Base-by-base conservation (phyloP, 2,113 vertebrate species). In the Artemisiospiza belli region DNA sequence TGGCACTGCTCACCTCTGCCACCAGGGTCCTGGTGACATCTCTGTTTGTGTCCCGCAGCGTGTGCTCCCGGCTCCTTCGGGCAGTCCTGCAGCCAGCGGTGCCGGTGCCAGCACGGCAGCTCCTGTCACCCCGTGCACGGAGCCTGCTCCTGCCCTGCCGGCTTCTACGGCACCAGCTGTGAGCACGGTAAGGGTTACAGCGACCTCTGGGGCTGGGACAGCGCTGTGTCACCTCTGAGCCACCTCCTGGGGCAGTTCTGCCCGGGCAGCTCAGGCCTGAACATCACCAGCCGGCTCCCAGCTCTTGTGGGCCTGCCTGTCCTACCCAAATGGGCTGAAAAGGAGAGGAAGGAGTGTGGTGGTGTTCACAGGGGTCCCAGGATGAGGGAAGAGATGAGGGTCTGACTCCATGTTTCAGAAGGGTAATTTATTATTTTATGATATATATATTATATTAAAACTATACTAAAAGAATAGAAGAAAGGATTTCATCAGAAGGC, bases 141-240 rank as follows among this genome's bases (percentile, higher is more conserved):
- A 25, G 79, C 55, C 86, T 99, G 99, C 62, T 54, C 93, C 76
- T 99, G 99, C 92, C 96, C 83, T 0, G 44, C 98, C 2, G 98
- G 99, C 31, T 99, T 98, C 97, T 91, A 86, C 0, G 98, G 99
- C 66, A 57, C 89, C 87, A 82, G 58, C 67, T 99, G 99, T 27
- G 97, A 98, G 72, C 97, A 97, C 62, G 98, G 99, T 99, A 92
- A 94, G 80, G 25, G 8, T 10, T 35, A 11, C 7, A 24, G 1
- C 1, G 3, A 21, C 5, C 10, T 8, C 35, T 7, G 3, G 63
- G 37, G 35, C 31, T 46, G 67, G 30, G 35, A 51, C 51, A 37
- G 37, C 22, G 1, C 12, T 30, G 6, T 37, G 68, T 27, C 30
- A 12, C 51, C 5, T 57, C 23, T 17, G 33, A 68, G 49, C n/a